Percentiles rank a stretch among this genome's conserved stretches.
These are phyloP conservation scores for Psittacula cyanocephala DNA, from an alignment of 2,113 vertebrate species.

Conservation along the genomic window DNA sequence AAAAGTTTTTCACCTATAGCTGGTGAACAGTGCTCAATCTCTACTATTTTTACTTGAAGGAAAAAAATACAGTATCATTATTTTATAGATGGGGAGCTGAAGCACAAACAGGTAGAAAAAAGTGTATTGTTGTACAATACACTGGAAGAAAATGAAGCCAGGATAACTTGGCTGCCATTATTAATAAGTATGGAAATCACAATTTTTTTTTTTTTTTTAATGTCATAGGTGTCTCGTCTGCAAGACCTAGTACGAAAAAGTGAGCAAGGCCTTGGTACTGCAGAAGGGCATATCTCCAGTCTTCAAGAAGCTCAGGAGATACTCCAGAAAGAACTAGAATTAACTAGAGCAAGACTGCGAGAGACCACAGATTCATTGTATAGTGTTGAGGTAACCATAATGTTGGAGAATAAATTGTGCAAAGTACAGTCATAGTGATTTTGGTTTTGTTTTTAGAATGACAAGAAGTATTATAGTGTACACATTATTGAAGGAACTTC, in stretches of 20 bases:
- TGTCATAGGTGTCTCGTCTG: conserved; percentile 81
- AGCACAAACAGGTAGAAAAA: background rate
- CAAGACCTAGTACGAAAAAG: conserved; percentile 88
- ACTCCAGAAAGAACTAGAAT: conserved; percentile 91
- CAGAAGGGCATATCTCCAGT: conserved; percentile 88
- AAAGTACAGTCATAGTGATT: background rate
- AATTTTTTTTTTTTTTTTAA: background rate
- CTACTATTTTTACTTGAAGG: background rate
- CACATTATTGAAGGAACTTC: background rate
- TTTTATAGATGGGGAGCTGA: background rate
- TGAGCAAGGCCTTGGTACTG: conserved; percentile 86
- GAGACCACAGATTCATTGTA: conserved; percentile 93
- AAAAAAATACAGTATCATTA: background rate
- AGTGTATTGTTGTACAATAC: background rate
- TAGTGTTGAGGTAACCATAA: conserved; percentile 84
- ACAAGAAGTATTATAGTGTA: background rate
- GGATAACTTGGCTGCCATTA: background rate
- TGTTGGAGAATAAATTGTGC: background rate
- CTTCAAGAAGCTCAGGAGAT: conserved; percentile 93
- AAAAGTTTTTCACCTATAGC: background rate
- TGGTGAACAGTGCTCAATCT: background rate
- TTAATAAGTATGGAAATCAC: background rate
- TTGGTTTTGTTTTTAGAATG: background rate
- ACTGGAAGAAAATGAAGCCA: background rate
- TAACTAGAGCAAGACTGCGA: conserved; percentile 85